These are phyloP conservation scores for Heteronetta atricapilla DNA, from an alignment of 2,113 vertebrate genomes.

Conservation along the genomic window DNA sequence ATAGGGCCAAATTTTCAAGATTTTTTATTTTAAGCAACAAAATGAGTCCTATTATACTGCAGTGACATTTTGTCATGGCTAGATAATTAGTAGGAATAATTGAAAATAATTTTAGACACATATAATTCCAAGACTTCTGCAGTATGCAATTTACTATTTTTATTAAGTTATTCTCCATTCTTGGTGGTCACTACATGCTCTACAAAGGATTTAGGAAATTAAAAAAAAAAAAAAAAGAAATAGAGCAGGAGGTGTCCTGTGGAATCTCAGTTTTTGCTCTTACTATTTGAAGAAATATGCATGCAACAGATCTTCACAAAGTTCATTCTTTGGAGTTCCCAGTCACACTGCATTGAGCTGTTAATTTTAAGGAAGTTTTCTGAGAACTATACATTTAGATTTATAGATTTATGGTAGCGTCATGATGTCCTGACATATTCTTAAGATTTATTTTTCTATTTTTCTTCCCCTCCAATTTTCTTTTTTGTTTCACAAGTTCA, in stretches of 20 bases:
- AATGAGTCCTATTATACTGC: not conserved
- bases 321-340: not conserved
- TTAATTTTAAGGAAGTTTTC: not conserved
- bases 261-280: not conserved
- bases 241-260: not conserved
- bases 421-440: not conserved
- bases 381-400: not conserved
- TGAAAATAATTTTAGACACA: not conserved
- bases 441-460: not conserved
- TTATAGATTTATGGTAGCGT: not conserved
- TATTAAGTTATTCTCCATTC: not conserved
- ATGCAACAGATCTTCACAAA: not conserved
- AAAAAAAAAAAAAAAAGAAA: not conserved
- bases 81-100: not conserved
- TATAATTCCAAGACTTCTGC: not conserved
- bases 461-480: not conserved
- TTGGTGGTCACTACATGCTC: not conserved
- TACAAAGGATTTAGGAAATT: not conserved
- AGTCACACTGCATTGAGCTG: not conserved
- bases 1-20: not conserved
- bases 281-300: not conserved
- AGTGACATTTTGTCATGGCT: not conserved
- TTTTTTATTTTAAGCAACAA: not conserved
- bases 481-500: not conserved
- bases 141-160: not conserved